Evolutionary conservation across 1,140 invertebrate species (phyloP).

Genomic region (Drosophila equinoxialis): DNA sequence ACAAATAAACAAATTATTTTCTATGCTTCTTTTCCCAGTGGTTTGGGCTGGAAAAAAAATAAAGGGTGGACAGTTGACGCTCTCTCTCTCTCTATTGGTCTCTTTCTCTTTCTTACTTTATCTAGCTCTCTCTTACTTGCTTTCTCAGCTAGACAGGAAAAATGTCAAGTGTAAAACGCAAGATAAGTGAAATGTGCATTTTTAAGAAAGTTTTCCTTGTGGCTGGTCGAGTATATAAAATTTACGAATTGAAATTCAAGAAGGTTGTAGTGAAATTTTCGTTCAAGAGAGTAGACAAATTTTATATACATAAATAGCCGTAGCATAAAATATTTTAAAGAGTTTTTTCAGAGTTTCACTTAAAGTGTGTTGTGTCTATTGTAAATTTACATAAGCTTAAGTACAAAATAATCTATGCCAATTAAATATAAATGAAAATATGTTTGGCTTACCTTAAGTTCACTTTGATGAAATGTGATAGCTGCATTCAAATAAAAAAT

Average conservation of each 20-base stretch:
- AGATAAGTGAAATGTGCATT: constrained; percentile 27
- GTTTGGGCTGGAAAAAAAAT: constrained; percentile 1
- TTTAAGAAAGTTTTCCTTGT: constrained; percentile 13
- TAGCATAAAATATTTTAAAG: background rate
- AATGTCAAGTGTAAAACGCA: constrained; percentile 21
- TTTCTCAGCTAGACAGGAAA: constrained; percentile 3
- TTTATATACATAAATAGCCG: background rate
- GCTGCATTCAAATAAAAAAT: too few relatives aligned
- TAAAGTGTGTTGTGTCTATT: too few relatives aligned
- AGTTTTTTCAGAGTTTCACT: background rate
- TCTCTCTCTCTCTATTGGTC: background rate
- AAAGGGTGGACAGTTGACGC: constrained; percentile 28
- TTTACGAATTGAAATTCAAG: constrained; percentile 9
- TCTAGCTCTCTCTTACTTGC: constrained; percentile 1
- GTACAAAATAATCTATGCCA: too few relatives aligned
- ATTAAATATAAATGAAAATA: too few relatives aligned
- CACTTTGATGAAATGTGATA: too few relatives aligned
- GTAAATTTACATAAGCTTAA: too few relatives aligned
- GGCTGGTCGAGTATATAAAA: constrained; percentile 13
- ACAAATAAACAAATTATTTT: constrained; percentile 67
- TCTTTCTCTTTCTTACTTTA: background rate
- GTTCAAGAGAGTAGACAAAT: background rate
- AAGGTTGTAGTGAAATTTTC: background rate
- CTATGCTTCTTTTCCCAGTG: constrained; percentile 8
- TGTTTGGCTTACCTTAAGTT: too few relatives aligned